Conservation (phyloP, 2,797 vertebrate species). For the Enteromius afrohamiltoni region DNA sequence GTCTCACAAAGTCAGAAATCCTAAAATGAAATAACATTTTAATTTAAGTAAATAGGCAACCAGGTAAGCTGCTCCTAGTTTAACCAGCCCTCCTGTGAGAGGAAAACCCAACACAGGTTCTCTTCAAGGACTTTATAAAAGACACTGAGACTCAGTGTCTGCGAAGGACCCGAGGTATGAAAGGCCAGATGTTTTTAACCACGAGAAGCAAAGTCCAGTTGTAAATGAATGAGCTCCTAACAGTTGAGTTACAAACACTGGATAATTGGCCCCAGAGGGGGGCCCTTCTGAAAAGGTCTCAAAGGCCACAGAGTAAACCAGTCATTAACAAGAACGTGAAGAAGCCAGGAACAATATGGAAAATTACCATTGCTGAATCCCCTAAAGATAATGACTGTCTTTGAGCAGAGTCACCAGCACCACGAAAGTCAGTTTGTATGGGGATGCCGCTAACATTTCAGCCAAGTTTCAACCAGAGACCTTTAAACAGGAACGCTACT, state of each 20-base stretch:
- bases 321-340: neutral
- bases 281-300: constrained; percentile 6
- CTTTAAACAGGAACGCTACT: neutral
- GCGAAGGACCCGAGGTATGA: neutral
- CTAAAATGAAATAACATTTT: neutral
- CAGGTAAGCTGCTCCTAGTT: neutral
- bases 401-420: neutral
- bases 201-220: neutral
- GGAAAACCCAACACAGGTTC: neutral
- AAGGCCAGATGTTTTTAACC: neutral
- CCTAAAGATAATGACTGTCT: neutral
- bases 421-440: neutral
- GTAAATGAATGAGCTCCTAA: neutral
- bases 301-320: neutral
- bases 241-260: neutral
- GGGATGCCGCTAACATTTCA: neutral
- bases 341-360: neutral
- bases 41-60: neutral
- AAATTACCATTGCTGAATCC: neutral
- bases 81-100: neutral
- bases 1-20: neutral
- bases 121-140: neutral
- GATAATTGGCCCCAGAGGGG: constrained; percentile 32
- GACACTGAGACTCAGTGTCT: neutral
- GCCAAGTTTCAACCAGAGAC: neutral